These are phyloP conservation scores for Gymnodraco acuticeps DNA, from an alignment of 2,797 vertebrate species.

Conservation along the genomic window DNA sequence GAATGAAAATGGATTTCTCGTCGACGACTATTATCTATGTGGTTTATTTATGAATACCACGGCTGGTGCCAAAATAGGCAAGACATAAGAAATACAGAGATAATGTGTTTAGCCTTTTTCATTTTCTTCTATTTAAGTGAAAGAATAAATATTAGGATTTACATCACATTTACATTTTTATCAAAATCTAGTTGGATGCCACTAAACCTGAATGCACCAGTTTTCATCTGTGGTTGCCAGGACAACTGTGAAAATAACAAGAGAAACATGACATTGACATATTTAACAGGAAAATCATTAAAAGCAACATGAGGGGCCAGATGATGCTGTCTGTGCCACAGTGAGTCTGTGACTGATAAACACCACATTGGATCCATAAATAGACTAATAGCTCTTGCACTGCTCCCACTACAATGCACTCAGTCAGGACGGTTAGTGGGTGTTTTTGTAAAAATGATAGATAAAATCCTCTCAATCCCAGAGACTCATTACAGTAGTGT, in stretches of 20 bases:
- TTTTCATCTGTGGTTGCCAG: constrained; percentile 63
- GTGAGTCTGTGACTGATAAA: constrained; percentile 78
- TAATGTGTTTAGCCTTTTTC: constrained; percentile 83
- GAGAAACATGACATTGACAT: constrained; percentile 77
- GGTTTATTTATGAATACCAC: constrained; percentile 87
- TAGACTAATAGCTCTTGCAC: constrained; percentile 73
- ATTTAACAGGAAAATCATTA: constrained; percentile 84
- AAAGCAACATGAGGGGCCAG: constrained; percentile 79
- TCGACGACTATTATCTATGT: constrained; percentile 87
- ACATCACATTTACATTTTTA: constrained; percentile 86
- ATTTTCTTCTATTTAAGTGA: constrained; percentile 83
- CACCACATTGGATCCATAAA: constrained; percentile 73
- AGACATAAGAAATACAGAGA: constrained; percentile 82
- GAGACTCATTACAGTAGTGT: constrained; percentile 57
- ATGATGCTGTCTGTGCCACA: constrained; percentile 74
- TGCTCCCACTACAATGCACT: constrained; percentile 67
- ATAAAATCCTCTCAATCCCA: constrained; percentile 78
- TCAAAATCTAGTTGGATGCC: constrained; percentile 80
- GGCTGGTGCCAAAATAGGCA: constrained; percentile 78
- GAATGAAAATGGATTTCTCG: constrained; percentile 93
- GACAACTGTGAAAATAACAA: constrained; percentile 74
- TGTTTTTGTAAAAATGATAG: constrained; percentile 75
- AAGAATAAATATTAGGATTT: constrained; percentile 85
- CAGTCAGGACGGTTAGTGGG: constrained; percentile 59
- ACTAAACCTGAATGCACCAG: constrained; percentile 48